Percentiles rank a stretch among this genome's conserved stretches.
Evolutionary conservation across 2,888 invertebrate species (phyloP).

Genomic region (Thalpophila matura): DNA sequence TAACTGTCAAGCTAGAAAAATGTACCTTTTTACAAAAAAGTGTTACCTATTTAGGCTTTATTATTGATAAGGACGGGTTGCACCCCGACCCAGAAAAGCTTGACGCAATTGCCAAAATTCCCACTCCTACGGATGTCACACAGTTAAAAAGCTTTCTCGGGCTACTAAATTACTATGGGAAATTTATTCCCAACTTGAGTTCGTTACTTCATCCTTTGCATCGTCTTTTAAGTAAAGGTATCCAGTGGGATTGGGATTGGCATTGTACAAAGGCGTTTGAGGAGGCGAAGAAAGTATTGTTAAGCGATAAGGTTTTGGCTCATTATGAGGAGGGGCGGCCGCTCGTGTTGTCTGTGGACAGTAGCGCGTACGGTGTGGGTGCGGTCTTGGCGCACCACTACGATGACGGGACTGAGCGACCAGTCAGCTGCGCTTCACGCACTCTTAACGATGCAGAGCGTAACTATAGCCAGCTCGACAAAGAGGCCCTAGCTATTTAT

Average conservation of each 20-base stretch:
- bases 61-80: background rate
- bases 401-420: constrained; percentile 30
- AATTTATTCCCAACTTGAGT: constrained; percentile 28
- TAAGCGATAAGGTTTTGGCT: constrained; percentile 3
- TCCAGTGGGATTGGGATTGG: constrained; percentile 1
- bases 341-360: constrained; percentile 54
- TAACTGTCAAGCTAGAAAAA: background rate
- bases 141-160: constrained; percentile 51
- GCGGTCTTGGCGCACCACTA: constrained; percentile 50
- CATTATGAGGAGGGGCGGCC: constrained; percentile 19
- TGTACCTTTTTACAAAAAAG: background rate
- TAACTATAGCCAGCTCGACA: constrained; percentile 30
- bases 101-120: constrained; percentile 26
- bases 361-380: constrained; percentile 57
- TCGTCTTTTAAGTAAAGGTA: background rate
- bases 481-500: constrained; percentile 30
- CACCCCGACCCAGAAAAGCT: background rate
- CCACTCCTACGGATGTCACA: constrained; percentile 35
- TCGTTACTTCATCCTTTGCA: constrained; percentile 14
- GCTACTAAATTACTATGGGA: constrained; percentile 51
- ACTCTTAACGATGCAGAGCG: constrained; percentile 14
- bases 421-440: no score
- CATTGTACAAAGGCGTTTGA: constrained; percentile 1
- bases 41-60: background rate
- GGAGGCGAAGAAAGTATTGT: background rate